A percentile compares a stretch with the other conserved stretches of the same genome.
phyloP scores from a whole-genome alignment of 2,888 invertebrate genomes.

The Petrophora chlorosata region DNA sequence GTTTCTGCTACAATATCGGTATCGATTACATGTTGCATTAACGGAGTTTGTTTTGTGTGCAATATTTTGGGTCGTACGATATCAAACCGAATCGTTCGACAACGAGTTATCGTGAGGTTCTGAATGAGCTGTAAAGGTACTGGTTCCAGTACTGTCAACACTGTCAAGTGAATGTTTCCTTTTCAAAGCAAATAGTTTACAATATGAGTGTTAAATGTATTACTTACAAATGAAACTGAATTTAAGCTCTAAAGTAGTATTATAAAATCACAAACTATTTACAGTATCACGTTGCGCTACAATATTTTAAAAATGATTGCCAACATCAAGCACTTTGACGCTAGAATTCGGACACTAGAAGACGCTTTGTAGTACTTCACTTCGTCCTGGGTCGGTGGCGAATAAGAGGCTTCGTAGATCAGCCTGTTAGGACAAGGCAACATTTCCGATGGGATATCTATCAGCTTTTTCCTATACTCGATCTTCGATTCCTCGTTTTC shows the following conservation, averaged over 20 bases:
- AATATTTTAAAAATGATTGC: slow-evolving; percentile 44
- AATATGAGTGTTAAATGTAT: slow-evolving; percentile 8
- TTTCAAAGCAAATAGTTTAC: too few species aligned
- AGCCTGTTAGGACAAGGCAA: slow-evolving; percentile 70
- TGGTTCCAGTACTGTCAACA: too few species aligned
- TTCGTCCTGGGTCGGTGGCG: slow-evolving; percentile 76
- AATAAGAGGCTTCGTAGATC: slow-evolving; percentile 65
- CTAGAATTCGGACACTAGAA: slow-evolving; percentile 42
- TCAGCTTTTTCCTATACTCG: slow-evolving; percentile 63
- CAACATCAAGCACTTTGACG: slow-evolving; percentile 41
- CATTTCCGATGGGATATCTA: slow-evolving; percentile 69
- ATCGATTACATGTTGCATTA: too few species aligned
- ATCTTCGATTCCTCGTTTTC: slow-evolving; percentile 63
- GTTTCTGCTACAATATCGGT: too few species aligned
- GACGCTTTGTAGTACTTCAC: slow-evolving; percentile 74
- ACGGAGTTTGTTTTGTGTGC: too few species aligned
- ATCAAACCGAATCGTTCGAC: too few species aligned
- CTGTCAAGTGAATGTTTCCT: too few species aligned
- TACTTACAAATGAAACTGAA: slow-evolving; percentile 18
- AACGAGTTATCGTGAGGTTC: too few species aligned
- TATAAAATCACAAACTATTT: slow-evolving; percentile 37
- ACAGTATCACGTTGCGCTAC: slow-evolving; percentile 47
- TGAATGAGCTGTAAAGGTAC: too few species aligned
- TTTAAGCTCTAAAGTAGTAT: slow-evolving; percentile 8
- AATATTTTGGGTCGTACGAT: too few species aligned